Evolutionary conservation across 1,140 invertebrate genomes (phyloP), one percentile per base, ranked within the genome.

Genomic region (Atta cephalotes): DNA sequence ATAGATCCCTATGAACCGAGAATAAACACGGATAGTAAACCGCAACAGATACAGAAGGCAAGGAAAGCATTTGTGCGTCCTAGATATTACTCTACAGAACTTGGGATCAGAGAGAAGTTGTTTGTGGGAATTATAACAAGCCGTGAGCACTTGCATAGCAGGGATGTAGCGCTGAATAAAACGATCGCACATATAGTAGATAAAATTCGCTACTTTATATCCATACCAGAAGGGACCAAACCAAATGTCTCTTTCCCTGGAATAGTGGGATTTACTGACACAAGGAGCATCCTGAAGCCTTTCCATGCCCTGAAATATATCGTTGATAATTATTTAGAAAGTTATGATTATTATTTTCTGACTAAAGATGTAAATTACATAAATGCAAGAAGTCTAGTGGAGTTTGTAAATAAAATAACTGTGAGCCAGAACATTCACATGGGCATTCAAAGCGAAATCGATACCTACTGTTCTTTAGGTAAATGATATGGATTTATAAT

Each of bases 271-370:
- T 98, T 98, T 91, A 97, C 97, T 0, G 98, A 98, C 90, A 97
- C 97, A 0, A 95, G 97, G 77, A 96, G 96, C 87, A 97, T 97
- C 90, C 95, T 98, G 3, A 97, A 97, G 90, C 97, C 97, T 2
- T 98, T 98, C 94, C 97, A 98, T 92, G 96, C 98, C 5, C 95
- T 99, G 35, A 98, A 98, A 93, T 99, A 99, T 92, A 97, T 99
- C 7, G 97, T 97, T 21, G 98, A 99, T 86, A 98, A 98, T 93
- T 98, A 98, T 95, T 93, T 98, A 12, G 97, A 98, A 77, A 97
- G 98, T 86, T 99, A 97, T 95, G 98, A 99, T 95, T 99, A 98
- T 94, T 99, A 98, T 94, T 97, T 98, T 92, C 95, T 99, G 39
- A 96, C 98, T 3, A 97, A 97, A 39, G 98, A 99, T 94, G 96